Base-by-base conservation (phyloP, 53 echinoderm and acorn worm genomes). In the Paracentrotus lividus region DNA sequence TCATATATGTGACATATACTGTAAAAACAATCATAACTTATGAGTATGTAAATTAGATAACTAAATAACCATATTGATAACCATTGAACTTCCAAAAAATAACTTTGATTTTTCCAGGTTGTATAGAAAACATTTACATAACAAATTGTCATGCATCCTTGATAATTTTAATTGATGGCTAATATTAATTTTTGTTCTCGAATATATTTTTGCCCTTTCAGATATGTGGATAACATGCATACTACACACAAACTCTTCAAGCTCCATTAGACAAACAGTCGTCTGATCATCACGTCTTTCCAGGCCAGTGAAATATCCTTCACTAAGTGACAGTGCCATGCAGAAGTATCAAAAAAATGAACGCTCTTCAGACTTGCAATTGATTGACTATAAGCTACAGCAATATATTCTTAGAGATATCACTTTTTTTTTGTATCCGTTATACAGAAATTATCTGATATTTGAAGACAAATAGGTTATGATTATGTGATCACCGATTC, bases 211-310 rank as follows among this genome's bases (percentile, higher is more conserved):
- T 51, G 58, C 67, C 12, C 59, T 88, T 92, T 52, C 95, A 98
- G 99, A 84, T 98, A 98, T 76, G 95, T 95, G 21, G 99, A 98
- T 92, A 95, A 98, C 88, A 98, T 98, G 99, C 99, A 98, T 78
- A 94, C 96, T 26, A 98, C 99, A 34, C 96, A 98, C 75, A 94
- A 97, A 44, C 93, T 98, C 44, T 98, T 93, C 88, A 98, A 97
- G 81, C 95, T 98, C 27, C 99, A 98, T 94, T 98, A 90, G 92
- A 8, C 27, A 54, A 58, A 15, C 51, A 33, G 38, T 33, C 34
- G 12, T 21, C 56, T 32, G 33, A 57, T 47, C n/a, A 40, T 15
- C 38, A 81, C 21, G 81, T 81, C 81, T 81, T 81, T 49, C 49
- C 81, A 38, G 72, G 72, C 81, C 81, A 47, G 81, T 81, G 49